phyloP scores from a whole-genome alignment of 1,140 invertebrate genomes.

The Pararge aegeria region DNA sequence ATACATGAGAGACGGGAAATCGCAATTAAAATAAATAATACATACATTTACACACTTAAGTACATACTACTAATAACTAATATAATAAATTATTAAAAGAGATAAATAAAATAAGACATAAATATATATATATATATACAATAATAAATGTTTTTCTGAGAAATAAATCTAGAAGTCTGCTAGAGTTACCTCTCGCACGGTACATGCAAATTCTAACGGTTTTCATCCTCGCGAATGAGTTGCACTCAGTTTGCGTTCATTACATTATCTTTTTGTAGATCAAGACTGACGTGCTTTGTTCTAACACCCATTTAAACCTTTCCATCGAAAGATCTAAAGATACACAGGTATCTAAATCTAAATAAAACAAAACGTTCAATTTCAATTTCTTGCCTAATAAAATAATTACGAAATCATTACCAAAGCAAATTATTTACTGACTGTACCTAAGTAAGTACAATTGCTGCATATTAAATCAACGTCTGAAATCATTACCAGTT shows the following conservation, averaged over 20 bases:
- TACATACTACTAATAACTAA: too few relatives aligned
- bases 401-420: constrained; percentile 13
- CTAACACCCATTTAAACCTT: constrained; percentile 7
- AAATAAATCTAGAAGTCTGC: too few relatives aligned
- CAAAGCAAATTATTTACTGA: constrained; percentile 17
- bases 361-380: not conserved
- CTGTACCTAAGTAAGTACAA: not conserved
- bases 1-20: too few relatives aligned
- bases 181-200: too few relatives aligned
- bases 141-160: too few relatives aligned
- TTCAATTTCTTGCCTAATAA: not conserved
- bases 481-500: constrained; percentile 11
- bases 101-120: too few relatives aligned
- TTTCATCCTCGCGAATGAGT: not conserved
- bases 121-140: too few relatives aligned
- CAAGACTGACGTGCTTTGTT: constrained; percentile 3
- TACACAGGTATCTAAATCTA: too few relatives aligned
- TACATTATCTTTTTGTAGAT: constrained; percentile 13
- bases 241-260: constrained; percentile 7
- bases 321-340: not conserved
- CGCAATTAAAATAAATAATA: too few relatives aligned
- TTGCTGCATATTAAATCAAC: constrained; percentile 19
- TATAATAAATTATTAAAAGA: too few relatives aligned
- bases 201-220: not conserved
- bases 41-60: too few relatives aligned